Evolutionary conservation across 2,113 vertebrate genomes (phyloP), one percentile per base, ranked within the genome.

Genomic region (Tetrax tetrax): DNA sequence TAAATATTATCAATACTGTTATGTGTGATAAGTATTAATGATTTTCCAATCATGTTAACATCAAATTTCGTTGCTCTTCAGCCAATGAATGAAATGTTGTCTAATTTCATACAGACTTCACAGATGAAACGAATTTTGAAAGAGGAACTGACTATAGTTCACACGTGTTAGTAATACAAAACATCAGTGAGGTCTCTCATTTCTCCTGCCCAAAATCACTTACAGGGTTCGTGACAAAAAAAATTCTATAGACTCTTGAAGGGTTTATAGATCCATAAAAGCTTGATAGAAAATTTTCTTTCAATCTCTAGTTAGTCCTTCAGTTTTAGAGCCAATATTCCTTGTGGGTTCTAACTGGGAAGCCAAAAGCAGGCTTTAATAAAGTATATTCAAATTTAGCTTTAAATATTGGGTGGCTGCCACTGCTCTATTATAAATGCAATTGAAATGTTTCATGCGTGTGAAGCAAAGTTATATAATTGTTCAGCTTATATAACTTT

Each of bases 391-490:
- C 38, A 87, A 89, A 87, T 72, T 41, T 75, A 57, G 24, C 51
- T 92, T 84, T 87, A 92, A 69, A 78, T 75, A 81, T 38, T 89
- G 86, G 20, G 35, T 87, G 25, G 14, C 65, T 95, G 81, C 83
- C 90, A 90, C n/a, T 51, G 21, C 33, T 27, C 56, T 8, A 12
- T 82, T 92, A 65, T 79, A 92, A 92, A 71, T 38, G 35, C 17
- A 25, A 29, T 72, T 91, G 80, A 84, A 87, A 31, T 65, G 20
- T 87, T 87, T 95, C 69, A 65, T 76, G 60, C 4, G 1, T 87
- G 37, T 89, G 86, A 77, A 83, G 37, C 28, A 72, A 95, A 94
- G 84, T 60, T 38, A 75, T 93, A 43, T 48, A 71, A 25, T 74
- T 90, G 41, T 84, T 93, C 65, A 82, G 24, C 37, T 96, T 87